phyloP scores from a whole-genome alignment of 1,140 invertebrate genomes.

The Chironomus tepperi region DNA sequence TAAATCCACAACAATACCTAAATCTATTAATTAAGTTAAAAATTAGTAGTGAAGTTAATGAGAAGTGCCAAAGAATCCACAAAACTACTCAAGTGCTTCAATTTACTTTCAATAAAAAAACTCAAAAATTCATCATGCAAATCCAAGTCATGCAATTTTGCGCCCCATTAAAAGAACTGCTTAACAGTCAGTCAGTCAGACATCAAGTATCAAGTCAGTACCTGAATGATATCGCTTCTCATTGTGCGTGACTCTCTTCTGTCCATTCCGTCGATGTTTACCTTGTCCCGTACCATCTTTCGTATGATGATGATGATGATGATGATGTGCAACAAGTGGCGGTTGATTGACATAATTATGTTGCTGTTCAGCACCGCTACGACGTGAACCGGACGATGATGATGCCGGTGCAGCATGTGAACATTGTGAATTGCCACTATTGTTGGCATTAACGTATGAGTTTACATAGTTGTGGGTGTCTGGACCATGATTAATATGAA shows the following conservation, averaged over 20 bases:
- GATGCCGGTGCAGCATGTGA: not conserved
- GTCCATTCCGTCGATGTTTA: conserved; percentile 58
- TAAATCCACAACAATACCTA: too few species aligned
- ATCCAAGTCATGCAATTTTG: too few species aligned
- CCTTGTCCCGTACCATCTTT: conserved; percentile 40
- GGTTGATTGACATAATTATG: conserved; percentile 11
- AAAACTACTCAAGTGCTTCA: too few species aligned
- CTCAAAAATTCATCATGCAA: too few species aligned
- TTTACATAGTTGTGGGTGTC: not conserved
- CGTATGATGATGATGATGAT: conserved; percentile 29
- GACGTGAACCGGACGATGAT: conserved; percentile 15
- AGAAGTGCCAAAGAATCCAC: too few species aligned
- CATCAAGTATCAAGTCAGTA: conserved; percentile 35
- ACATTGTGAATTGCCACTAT: not conserved
- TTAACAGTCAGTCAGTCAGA: too few species aligned
- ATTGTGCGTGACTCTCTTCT: conserved; percentile 85
- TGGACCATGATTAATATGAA: too few species aligned
- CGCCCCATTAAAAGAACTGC: too few species aligned
- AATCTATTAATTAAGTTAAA: too few species aligned
- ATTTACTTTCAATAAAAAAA: too few species aligned
- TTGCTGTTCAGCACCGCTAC: not conserved
- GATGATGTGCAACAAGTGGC: conserved; percentile 25
- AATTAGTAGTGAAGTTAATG: too few species aligned
- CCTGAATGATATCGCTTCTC: conserved; percentile 96
- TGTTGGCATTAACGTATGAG: not conserved